phyloP scores from a whole-genome alignment of 2,113 vertebrate species.

The Stigmatopora argus region DNA sequence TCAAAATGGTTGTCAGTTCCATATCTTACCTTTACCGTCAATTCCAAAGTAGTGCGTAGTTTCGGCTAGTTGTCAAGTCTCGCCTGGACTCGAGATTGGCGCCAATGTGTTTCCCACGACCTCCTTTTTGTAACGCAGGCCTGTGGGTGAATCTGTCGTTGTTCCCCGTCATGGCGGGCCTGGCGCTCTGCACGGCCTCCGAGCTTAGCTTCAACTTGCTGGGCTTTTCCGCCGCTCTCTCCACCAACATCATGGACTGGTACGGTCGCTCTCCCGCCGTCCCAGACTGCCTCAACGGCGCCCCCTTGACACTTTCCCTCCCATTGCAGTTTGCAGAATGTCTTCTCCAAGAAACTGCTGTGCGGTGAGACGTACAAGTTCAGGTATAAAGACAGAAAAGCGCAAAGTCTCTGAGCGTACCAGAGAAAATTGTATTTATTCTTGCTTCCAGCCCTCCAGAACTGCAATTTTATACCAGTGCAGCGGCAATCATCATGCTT shows the following conservation, averaged over 20 bases:
- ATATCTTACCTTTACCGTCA: no score
- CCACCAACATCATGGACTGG: conserved; percentile 99
- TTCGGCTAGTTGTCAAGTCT: no score
- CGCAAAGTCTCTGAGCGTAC: neutral
- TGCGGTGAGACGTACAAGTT: conserved; percentile 94
- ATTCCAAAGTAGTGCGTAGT: no score
- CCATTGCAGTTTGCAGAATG: conserved; percentile 85
- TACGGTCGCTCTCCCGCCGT: conserved; percentile 37
- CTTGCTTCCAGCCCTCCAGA: conserved; percentile 79
- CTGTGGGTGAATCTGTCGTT: conserved; percentile 90
- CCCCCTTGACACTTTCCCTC: conserved; percentile 14
- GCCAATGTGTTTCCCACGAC: no score
- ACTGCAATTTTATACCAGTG: conserved; percentile 94
- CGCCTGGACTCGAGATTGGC: no score
- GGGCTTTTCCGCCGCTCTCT: conserved; percentile 89
- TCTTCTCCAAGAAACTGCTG: conserved; percentile 94
- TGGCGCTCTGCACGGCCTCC: conserved; percentile 87
- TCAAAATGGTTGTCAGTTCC: no score
- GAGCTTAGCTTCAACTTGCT: conserved; percentile 92
- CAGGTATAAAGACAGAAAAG: conserved; percentile 67
- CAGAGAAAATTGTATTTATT: neutral
- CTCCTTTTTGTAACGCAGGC: conserved; percentile 60
- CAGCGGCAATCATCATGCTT: conserved; percentile 87
- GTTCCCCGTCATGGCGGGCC: conserved; percentile 86
- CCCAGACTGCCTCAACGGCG: neutral